Base-by-base conservation (phyloP, 1,140 invertebrate genomes). In the Brachionus paranguensis region DNA sequence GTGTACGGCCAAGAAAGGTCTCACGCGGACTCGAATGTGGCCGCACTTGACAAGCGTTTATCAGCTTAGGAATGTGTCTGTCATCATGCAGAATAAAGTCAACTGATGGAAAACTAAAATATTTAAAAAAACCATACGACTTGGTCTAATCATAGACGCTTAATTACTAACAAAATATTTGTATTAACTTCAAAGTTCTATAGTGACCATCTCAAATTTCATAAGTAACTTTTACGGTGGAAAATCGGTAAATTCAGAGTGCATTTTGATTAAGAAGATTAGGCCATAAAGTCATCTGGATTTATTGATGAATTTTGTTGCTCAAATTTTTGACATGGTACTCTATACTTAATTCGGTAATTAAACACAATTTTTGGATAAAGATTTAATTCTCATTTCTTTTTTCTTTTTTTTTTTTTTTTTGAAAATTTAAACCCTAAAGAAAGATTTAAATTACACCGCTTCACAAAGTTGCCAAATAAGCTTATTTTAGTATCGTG, bases 161-260 rank as follows among this genome's bases (percentile, higher is more conserved):
- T 14, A 68, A 68, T 68, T 68, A 68, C 65, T 68, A 68, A 68
- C 5, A 68, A 37, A 68, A 68, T 68, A 68, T 68, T 68, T 68
- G 65, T 33, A 14, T 68, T 33, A 41, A 68, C 27, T 68, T 68
- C 33, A 68, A 68, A 68, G 65, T 68, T 33, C 27, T 33, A 41
- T 33, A 33, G 33, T 68, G 65, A 8, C n/a, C 65, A 68, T 33
- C 65, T 68, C 65, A 68, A 14, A 68, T 68, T 68, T 68, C 65
- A 68, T 68, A 33, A 33, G 65, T 68, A 68, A 68, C 65, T 68
- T 68, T 68, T 68, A 33, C 33, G 33, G 33, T n/a, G 27, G 24
- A 68, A 68, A 68, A 68, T 68, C 65, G 65, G 65, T 29, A 12
- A 33, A 68, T 29, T 33, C 33, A 68, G 65, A 68, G 33, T 5